phyloP scores from a whole-genome alignment of 2,797 vertebrate genomes.

The Falco berigora region DNA sequence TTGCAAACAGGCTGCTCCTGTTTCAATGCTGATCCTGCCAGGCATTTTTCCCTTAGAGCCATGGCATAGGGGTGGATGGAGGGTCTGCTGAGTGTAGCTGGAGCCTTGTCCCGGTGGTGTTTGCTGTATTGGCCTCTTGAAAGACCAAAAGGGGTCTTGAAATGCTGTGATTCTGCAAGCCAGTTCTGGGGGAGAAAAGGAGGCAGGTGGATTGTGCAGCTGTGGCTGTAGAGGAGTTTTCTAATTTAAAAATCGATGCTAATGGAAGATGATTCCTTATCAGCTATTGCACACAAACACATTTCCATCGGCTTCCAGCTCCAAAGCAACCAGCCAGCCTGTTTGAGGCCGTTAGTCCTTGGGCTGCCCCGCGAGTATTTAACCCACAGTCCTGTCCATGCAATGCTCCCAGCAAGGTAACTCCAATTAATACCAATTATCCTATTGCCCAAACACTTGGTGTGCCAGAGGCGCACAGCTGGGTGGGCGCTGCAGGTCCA shows the following conservation, averaged over 20 bases:
- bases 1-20: background rate
- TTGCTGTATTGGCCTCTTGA: background rate
- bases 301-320: background rate
- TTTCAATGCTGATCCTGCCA: background rate
- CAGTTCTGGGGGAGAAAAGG: no score
- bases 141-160: background rate
- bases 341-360: background rate
- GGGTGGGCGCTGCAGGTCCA: no score
- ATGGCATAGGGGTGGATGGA: background rate
- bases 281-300: background rate
- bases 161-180: background rate
- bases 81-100: background rate
- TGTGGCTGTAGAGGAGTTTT: background rate
- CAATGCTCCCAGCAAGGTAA: background rate
- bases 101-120: background rate
- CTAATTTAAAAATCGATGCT: background rate
- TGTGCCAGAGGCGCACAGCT: accelerated
- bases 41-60: background rate
- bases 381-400: background rate
- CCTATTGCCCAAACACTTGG: accelerated
- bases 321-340: accelerated
- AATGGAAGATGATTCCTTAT: background rate
- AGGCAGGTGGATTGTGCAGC: background rate
- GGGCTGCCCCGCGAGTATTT: background rate
- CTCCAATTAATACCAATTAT: background rate